A percentile compares a stretch with the other conserved stretches of the same genome.
These are phyloP conservation scores for Hemibagrus wyckioides DNA, from an alignment of 2,113 vertebrate genomes.

Conservation along the genomic window DNA sequence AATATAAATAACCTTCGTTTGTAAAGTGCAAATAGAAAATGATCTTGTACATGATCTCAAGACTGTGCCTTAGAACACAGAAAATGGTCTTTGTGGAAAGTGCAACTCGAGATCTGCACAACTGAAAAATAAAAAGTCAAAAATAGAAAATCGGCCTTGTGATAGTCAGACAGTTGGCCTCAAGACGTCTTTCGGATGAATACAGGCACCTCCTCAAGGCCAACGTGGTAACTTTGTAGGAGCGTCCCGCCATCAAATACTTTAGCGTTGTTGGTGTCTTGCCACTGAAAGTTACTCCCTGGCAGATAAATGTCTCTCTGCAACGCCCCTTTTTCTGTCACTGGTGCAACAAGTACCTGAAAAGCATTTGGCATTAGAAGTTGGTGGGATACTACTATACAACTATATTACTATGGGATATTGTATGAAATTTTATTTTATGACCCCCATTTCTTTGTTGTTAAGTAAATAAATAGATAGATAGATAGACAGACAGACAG, in stretches of 20 bases:
- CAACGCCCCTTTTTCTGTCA: conserved; percentile 78
- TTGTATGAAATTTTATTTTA: background rate
- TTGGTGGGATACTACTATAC: too few species aligned
- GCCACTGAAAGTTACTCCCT: conserved; percentile 78
- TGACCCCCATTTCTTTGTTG: background rate
- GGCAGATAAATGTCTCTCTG: conserved; percentile 85
- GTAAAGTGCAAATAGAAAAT: conserved; percentile 81
- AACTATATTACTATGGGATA: too few species aligned
- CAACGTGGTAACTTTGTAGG: conserved; percentile 78
- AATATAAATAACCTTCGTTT: conserved; percentile 65
- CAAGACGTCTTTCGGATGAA: conserved; percentile 72
- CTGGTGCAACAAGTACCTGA: conserved; percentile 85
- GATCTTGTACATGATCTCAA: conserved; percentile 65
- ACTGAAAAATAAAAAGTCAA: conserved; percentile 54
- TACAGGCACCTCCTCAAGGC: conserved; percentile 78
- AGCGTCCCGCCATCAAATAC: conserved; percentile 85
- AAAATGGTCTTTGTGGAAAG: conserved; percentile 78
- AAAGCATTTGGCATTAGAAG: conserved; percentile 38
- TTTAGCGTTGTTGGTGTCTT: conserved; percentile 75
- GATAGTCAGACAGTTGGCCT: conserved; percentile 50
- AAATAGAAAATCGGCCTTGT: conserved; percentile 52
- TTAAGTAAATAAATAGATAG: background rate
- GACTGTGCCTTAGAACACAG: conserved; percentile 60
- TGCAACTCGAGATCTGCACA: conserved; percentile 75
- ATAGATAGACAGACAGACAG: background rate